Percentiles rank a stretch among this genome's conserved stretches.
phyloP scores from a whole-genome alignment of 2,888 invertebrate species.

The Agriopis aurantiaria region DNA sequence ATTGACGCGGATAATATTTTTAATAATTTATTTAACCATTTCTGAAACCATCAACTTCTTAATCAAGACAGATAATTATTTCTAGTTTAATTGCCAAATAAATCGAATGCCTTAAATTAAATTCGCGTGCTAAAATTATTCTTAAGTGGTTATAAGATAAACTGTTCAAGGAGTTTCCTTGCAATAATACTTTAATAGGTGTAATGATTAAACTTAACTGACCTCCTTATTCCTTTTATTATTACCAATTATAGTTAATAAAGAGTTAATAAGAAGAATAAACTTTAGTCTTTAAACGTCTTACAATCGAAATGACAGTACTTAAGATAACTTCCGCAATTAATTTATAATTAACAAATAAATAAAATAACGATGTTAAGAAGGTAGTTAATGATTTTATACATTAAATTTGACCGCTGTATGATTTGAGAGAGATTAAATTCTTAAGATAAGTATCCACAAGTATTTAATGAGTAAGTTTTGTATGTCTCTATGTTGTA shows the following conservation, averaged over 20 bases:
- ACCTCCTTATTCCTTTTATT: constrained; percentile 59
- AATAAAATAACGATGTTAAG: constrained; percentile 15
- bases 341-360: constrained; percentile 28
- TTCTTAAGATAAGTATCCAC: constrained; percentile 9
- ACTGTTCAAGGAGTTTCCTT: constrained; percentile 69
- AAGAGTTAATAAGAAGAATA: constrained; percentile 45
- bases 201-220: constrained; percentile 68
- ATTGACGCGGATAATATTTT: background rate
- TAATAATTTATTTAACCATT: too few species aligned
- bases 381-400: constrained; percentile 18
- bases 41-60: background rate
- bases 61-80: constrained; percentile 1
- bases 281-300: constrained; percentile 18
- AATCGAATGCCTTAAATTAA: constrained; percentile 25
- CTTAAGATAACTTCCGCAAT: constrained; percentile 50
- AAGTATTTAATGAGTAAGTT: background rate
- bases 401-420: constrained; percentile 14
- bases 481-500: background rate
- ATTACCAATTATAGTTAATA: constrained; percentile 57
- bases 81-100: constrained; percentile 13
- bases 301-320: constrained; percentile 26
- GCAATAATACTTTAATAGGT: constrained; percentile 67
- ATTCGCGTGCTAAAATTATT: constrained; percentile 17
- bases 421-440: background rate
- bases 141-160: constrained; percentile 54